Percentiles rank a stretch among this genome's conserved stretches.
phyloP scores from a whole-genome alignment of 2,888 invertebrate species.

The Marronus borbonicus region DNA sequence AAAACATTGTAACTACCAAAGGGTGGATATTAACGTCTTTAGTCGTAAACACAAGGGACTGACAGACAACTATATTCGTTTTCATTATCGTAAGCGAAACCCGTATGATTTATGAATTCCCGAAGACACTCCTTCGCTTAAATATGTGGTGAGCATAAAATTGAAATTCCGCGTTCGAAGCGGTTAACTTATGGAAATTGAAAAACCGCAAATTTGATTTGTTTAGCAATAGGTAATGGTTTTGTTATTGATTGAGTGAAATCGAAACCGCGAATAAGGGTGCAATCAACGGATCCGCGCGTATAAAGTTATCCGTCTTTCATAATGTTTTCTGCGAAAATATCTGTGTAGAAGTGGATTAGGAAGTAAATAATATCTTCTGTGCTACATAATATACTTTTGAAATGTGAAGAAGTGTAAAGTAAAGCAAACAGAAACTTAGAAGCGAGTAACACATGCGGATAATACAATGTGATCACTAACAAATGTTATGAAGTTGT shows the following conservation, averaged over 20 bases:
- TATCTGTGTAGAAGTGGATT: too few species aligned
- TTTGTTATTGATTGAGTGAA: neutral
- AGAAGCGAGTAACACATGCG: too few species aligned
- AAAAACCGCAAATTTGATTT: conserved; percentile 12
- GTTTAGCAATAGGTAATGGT: neutral
- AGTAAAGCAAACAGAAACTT: too few species aligned
- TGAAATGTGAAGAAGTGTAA: too few species aligned
- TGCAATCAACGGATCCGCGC: neutral
- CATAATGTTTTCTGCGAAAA: neutral
- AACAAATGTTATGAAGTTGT: too few species aligned
- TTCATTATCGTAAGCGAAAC: conserved; percentile 18
- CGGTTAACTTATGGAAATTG: neutral
- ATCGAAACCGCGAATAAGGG: neutral
- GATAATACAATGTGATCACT: too few species aligned
- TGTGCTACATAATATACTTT: too few species aligned
- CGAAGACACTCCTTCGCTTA: conserved; percentile 17
- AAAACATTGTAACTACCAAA: conserved; percentile 2
- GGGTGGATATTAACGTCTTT: neutral
- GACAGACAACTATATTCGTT: conserved; percentile 12
- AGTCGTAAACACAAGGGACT: conserved; percentile 5
- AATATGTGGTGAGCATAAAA: conserved; percentile 11
- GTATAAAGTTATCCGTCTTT: neutral
- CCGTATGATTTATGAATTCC: conserved; percentile 25
- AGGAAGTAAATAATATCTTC: too few species aligned
- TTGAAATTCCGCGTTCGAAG: conserved; percentile 12